Conservation (phyloP, 2,888 invertebrate species). For the Hyalella azteca region DNA sequence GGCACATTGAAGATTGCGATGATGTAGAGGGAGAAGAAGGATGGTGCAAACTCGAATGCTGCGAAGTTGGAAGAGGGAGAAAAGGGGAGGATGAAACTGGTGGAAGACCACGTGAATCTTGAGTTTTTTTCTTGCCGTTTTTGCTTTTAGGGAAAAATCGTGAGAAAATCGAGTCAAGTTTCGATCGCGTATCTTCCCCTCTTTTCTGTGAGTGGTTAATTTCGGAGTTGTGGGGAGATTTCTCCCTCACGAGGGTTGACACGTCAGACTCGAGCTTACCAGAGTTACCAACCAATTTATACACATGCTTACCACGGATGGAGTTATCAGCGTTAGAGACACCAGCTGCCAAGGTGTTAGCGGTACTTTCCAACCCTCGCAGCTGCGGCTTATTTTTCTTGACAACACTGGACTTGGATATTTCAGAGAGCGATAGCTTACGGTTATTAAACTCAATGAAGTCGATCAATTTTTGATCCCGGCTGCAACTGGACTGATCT, state of each 20-base stretch:
- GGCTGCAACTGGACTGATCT: not conserved
- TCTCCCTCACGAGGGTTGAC: not conserved
- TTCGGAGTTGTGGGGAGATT: not conserved
- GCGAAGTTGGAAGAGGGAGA: not conserved
- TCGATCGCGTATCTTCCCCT: not conserved
- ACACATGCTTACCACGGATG: too few relatives aligned
- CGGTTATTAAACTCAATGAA: constrained; percentile 7
- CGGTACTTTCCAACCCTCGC: not conserved
- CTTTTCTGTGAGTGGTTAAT: not conserved
- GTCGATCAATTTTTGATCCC: not conserved
- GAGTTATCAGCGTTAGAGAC: not conserved
- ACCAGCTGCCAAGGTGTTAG: not conserved
- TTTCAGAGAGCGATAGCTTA: constrained; percentile 3
- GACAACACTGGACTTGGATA: too few relatives aligned
- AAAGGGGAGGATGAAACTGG: not conserved
- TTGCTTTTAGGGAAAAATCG: constrained; percentile 15
- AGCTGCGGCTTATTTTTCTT: not conserved
- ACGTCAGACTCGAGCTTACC: not conserved
- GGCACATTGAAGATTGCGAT: not conserved
- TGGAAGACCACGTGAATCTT: not conserved
- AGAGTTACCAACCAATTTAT: too few relatives aligned
- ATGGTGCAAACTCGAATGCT: not conserved
- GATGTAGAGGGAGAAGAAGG: not conserved
- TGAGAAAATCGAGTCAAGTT: not conserved
- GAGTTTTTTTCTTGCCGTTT: not conserved